phyloP scores from a whole-genome alignment of 2,888 invertebrate genomes.

The Lacanobia wlatinum region DNA sequence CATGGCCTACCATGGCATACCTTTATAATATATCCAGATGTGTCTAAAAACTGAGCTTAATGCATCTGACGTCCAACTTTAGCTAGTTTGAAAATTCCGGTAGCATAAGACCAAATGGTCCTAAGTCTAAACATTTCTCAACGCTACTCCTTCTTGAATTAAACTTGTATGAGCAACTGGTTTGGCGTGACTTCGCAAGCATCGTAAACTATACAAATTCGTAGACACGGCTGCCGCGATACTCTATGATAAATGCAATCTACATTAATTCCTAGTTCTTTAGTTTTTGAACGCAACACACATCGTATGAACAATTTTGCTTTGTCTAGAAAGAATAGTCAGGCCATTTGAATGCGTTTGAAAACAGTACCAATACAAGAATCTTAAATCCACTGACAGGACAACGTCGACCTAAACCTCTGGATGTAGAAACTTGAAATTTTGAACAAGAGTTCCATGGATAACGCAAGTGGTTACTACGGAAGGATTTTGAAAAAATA shows the following conservation, averaged over 20 bases:
- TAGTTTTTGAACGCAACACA: too few relatives aligned
- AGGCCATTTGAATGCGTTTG: background rate
- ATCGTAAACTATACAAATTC: slow-evolving; percentile 53
- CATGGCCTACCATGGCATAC: background rate
- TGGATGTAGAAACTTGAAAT: too few relatives aligned
- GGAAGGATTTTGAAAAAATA: too few relatives aligned
- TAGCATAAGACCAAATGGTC: slow-evolving; percentile 3
- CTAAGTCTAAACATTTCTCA: slow-evolving; percentile 17
- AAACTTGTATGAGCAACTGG: slow-evolving; percentile 21
- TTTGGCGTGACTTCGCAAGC: slow-evolving; percentile 35
- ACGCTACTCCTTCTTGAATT: slow-evolving; percentile 30
- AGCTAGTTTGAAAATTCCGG: background rate
- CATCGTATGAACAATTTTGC: background rate
- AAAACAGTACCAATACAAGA: background rate
- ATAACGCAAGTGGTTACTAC: too few relatives aligned
- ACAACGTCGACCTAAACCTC: too few relatives aligned
- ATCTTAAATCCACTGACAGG: background rate
- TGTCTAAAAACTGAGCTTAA: background rate
- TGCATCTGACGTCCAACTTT: slow-evolving; percentile 1
- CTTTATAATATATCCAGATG: background rate
- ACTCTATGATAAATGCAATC: slow-evolving; percentile 28
- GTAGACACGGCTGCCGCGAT: slow-evolving; percentile 35
- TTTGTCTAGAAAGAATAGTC: background rate
- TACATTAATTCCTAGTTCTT: background rate
- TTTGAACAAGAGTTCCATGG: too few relatives aligned